Base-by-base conservation (phyloP, 2,888 invertebrate species). In the Athetis lepigone region DNA sequence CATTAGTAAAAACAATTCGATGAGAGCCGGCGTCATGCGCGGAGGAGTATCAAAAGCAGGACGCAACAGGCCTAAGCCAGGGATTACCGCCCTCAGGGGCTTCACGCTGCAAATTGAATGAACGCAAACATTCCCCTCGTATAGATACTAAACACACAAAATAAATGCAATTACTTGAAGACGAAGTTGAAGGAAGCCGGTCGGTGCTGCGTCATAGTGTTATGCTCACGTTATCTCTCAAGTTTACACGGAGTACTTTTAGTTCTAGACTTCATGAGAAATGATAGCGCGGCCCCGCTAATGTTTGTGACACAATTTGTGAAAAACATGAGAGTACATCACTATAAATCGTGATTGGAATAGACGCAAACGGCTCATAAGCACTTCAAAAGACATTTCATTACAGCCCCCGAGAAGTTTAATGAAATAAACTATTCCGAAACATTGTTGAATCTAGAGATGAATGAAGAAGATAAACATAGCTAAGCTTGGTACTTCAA, bases 81-180 rank as follows among this genome's bases (percentile, higher is more conserved):
- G 90, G 92, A 93, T 94, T 94, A 93, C 88, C 82, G 85, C 88
- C 89, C 87, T 90, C 86, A 84, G 88, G 89, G 94, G 94, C 93
- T 94, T 94, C 94, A 50, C 85, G 75, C 86, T 87, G 90, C 90
- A 92, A 92, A 93, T 93, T 90, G 90, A 93, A 92, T 92, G 92
- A 93, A 87, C 87, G 87, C 87, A 87, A 89, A 90, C 87, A 90
- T 87, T 86, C 87, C 82, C 75, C 58, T 70, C 72, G 66, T 75
- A 84, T 78, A 69, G 74, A 69, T 77, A 71, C 70, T 80, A 80
- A 84, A 85, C 74, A 82, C 76, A 85, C 84, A 82, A 87, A 87
- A 87, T 86, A 83, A 83, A 85, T 83, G 80, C 81, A 83, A 85
- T 81, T 83, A 84, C 79, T 79, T 68, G 51, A 77, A 77, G 67